Base-by-base conservation (phyloP, 2,797 vertebrate species). In the Poecilia gillii region DNA sequence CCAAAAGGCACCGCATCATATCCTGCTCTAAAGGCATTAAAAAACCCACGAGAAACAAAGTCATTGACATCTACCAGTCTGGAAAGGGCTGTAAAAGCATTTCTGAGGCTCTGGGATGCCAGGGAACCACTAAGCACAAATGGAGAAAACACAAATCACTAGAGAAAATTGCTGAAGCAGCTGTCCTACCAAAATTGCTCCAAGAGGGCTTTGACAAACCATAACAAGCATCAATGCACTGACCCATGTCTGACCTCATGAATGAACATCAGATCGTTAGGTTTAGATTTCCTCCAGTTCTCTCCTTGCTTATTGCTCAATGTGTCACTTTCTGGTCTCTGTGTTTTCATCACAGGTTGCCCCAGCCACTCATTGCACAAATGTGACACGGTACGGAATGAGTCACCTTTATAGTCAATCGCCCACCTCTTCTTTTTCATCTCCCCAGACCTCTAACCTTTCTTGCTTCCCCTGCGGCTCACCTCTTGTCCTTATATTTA, bases 341-440 rank as follows among this genome's bases (percentile, higher is more conserved):
- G 28, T 5, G 62, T 66, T 39, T 66, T 66, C 8, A 64, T 64
- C 59, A 20, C 59, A 36, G 31, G 18, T 20, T 8, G 16, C 33
- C 33, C 0, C 7, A 20, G 16, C 33, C 62, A 70, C 46, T 83
- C 78, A 81, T 85, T 80, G 79, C 77, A 76, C 74, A 84, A 64
- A 33, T 74, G 49, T 13, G 70, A 31, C 18, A 79, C 14, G 49
- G 55, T 75, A 28, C 41, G 7, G 39, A 46, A 7, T 79, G 81
- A 85, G 64, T 88, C 82, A 81, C 78, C 64, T 70, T 76, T n/a
- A 64, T 45, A 68, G 83, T 62, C 70, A 71, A 45, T 47, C 31
- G 76, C 57, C 13, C 20, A 68, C 64, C 9, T 68, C 23, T 41
- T 41, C 64, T 9, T 68, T 66, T 68, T 68, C 8, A 68, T 68